phyloP scores from a whole-genome alignment of 2,888 invertebrate species.

The Isotomurus palustris region DNA sequence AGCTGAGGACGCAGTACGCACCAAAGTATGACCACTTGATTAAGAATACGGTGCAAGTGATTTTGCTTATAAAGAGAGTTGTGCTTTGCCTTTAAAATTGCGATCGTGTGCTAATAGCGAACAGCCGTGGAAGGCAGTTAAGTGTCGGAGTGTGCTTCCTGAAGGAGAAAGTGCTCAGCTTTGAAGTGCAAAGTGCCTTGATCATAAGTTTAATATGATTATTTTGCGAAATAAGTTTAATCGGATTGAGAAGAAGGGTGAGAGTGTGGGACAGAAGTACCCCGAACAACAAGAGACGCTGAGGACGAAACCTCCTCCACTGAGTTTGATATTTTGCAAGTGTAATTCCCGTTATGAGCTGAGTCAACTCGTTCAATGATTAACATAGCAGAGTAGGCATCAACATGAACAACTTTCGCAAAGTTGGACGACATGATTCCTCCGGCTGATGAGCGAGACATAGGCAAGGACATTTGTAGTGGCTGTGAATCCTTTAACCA shows the following conservation, averaged over 20 bases:
- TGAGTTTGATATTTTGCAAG: slow-evolving; percentile 48
- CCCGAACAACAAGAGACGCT: slow-evolving; percentile 51
- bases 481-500: slow-evolving; percentile 52
- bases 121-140: background rate
- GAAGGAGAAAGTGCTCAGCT: background rate
- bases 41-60: too few species aligned
- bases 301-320: slow-evolving; percentile 48
- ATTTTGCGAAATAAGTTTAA: background rate
- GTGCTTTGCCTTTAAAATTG: too few species aligned
- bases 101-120: too few species aligned
- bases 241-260: background rate
- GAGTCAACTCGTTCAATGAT: slow-evolving; percentile 48
- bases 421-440: background rate
- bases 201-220: background rate
- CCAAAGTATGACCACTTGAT: too few species aligned
- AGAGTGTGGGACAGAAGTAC: slow-evolving; percentile 47
- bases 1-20: too few species aligned
- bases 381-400: slow-evolving; percentile 46
- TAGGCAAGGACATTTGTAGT: background rate
- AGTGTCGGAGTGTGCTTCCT: background rate
- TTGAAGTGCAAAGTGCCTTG: background rate
- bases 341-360: slow-evolving; percentile 49
- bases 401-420: slow-evolving; percentile 29
- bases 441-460: background rate
- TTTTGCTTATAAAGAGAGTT: too few species aligned